A percentile compares a stretch with the other conserved stretches of the same genome.
Conservation (phyloP, 1,140 invertebrate species). For the Diprion similis region DNA sequence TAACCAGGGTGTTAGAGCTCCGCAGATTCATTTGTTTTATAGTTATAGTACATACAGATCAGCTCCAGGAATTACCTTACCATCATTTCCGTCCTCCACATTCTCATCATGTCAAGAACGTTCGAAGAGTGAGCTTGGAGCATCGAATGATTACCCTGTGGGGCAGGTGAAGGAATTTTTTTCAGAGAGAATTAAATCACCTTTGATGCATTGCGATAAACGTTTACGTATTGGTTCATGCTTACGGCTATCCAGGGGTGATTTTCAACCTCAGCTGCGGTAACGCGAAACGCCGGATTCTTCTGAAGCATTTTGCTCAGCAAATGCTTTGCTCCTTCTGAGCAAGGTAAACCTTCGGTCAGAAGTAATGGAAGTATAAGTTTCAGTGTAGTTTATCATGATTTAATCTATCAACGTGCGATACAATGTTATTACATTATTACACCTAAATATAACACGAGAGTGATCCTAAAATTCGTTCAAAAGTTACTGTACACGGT, state of each 20-base stretch:
- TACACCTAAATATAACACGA: no score
- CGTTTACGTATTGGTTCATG: background rate
- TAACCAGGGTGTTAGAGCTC: no score
- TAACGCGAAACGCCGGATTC: constrained; percentile 63
- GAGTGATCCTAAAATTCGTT: no score
- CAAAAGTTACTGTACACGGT: no score
- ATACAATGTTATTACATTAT: no score
- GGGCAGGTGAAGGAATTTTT: background rate
- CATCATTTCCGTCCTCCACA: constrained; percentile 30
- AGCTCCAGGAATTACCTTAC: constrained; percentile 14
- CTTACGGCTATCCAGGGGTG: constrained; percentile 62
- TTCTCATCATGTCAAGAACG: constrained; percentile 28
- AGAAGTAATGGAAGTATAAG: constrained; percentile 9
- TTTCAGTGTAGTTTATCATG: constrained; percentile 18
- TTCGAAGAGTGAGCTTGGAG: constrained; percentile 21
- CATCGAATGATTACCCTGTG: constrained; percentile 13
- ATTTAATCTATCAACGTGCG: constrained; percentile 20
- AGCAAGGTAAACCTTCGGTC: constrained; percentile 23
- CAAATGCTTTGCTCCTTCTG: constrained; percentile 51
- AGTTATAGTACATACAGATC: no score
- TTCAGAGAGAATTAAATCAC: constrained; percentile 7
- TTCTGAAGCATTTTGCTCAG: constrained; percentile 59
- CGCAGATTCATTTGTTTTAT: no score
- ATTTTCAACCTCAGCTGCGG: constrained; percentile 60
- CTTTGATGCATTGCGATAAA: background rate